These are phyloP conservation scores for Mus minutoides DNA, from an alignment of 2,797 vertebrate genomes.

Conservation along the genomic window DNA sequence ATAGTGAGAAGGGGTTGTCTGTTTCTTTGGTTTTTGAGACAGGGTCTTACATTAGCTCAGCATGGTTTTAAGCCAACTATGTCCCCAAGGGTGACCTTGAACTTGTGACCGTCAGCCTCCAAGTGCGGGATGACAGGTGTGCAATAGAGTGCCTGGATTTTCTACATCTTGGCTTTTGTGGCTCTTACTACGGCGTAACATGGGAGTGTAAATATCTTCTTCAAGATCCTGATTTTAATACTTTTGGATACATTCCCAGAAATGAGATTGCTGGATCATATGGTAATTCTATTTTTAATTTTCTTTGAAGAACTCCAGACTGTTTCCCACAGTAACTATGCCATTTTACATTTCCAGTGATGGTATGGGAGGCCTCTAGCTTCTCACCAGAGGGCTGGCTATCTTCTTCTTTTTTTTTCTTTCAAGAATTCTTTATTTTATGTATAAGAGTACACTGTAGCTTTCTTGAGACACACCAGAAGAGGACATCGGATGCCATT, in stretches of 20 bases:
- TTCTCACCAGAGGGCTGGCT: not conserved
- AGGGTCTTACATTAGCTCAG: not conserved
- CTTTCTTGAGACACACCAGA: not conserved
- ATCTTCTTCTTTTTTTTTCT: not conserved
- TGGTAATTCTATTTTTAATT: conserved; percentile 25
- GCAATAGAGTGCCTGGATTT: not conserved
- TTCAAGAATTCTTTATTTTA: not conserved
- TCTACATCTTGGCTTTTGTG: not conserved
- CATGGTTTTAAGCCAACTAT: too few species aligned
- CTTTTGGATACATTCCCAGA: conserved; percentile 1
- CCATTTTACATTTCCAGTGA: not conserved
- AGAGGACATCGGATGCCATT: too few species aligned
- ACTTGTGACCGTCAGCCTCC: not conserved
- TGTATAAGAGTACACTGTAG: not conserved
- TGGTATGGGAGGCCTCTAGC: not conserved
- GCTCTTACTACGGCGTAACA: not conserved
- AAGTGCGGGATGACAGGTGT: not conserved
- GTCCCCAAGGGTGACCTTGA: not conserved
- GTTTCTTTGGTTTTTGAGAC: not conserved
- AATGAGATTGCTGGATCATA: not conserved
- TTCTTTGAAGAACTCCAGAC: not conserved
- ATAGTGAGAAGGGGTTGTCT: not conserved
- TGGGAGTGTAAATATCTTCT: not conserved
- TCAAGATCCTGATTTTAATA: conserved; percentile 1
- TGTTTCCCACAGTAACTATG: not conserved